These are phyloP conservation scores for Chloroclystis v-ata DNA, from an alignment of 2,888 invertebrate genomes.

Conservation along the genomic window DNA sequence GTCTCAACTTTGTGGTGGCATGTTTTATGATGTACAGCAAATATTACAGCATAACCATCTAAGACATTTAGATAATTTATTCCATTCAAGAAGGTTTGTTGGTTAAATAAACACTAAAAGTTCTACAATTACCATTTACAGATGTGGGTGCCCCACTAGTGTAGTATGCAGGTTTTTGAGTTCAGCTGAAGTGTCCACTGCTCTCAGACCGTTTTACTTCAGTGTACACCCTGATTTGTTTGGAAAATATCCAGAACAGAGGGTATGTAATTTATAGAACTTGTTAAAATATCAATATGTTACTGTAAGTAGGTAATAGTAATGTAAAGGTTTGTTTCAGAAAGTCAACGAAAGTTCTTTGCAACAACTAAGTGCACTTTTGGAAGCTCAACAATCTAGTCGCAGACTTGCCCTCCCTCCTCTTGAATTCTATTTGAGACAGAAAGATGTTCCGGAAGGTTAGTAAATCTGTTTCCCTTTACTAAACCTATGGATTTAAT, in stretches of 20 bases:
- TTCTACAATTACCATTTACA: too few species aligned
- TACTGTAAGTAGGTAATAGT: too few species aligned
- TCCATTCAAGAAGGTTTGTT: too few species aligned
- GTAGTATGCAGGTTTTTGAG: slow-evolving; percentile 74
- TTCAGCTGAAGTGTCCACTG: slow-evolving; percentile 91
- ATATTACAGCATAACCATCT: too few species aligned
- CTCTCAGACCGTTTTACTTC: slow-evolving; percentile 95
- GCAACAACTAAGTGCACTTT: slow-evolving; percentile 89
- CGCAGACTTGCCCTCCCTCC: slow-evolving; percentile 77
- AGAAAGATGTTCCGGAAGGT: slow-evolving; percentile 79
- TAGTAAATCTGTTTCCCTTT: neutral
- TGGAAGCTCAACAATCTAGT: slow-evolving; percentile 86
- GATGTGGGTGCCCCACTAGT: slow-evolving; percentile 42
- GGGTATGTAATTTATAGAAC: slow-evolving; percentile 73
- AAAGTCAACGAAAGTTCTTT: slow-evolving; percentile 93
- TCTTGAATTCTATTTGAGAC: slow-evolving; percentile 88
- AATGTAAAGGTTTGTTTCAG: slow-evolving; percentile 77
- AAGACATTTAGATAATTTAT: too few species aligned
- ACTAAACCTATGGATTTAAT: neutral
- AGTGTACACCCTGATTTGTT: slow-evolving; percentile 97
- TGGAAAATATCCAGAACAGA: slow-evolving; percentile 92
- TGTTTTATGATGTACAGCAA: too few species aligned
- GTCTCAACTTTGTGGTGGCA: too few species aligned
- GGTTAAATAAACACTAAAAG: too few species aligned
- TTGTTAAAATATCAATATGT: too few species aligned